Evolutionary conservation across 2,888 invertebrate genomes (phyloP).

Genomic region (Eupithecia abbreviata): DNA sequence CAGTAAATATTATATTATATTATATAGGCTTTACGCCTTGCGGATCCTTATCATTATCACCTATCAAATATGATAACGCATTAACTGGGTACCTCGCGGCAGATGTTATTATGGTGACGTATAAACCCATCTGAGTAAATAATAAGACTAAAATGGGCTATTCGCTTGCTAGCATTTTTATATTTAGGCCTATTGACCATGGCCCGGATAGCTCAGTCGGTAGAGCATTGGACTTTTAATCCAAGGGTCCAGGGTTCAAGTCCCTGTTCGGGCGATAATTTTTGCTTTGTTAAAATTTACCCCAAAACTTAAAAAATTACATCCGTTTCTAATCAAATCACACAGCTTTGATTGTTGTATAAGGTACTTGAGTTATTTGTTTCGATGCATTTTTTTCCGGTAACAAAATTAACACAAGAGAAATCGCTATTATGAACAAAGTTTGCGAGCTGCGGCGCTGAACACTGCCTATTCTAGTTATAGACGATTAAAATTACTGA

Average conservation of each 20-base stretch:
- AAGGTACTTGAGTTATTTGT: too few species aligned
- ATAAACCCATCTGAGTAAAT: not conserved
- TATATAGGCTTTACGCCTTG: not conserved
- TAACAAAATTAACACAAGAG: not conserved
- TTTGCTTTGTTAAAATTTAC: constrained; percentile 22
- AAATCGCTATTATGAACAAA: not conserved
- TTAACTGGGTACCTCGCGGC: not conserved
- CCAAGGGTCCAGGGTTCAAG: constrained; percentile 91
- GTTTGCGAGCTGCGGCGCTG: too few species aligned
- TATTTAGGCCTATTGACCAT: constrained; percentile 7
- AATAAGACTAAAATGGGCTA: not conserved
- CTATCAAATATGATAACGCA: not conserved
- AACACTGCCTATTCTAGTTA: too few species aligned
- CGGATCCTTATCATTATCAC: not conserved
- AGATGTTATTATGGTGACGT: not conserved
- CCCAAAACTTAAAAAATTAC: not conserved
- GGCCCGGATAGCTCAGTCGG: constrained; percentile 90
- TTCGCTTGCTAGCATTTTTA: not conserved
- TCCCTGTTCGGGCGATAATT: constrained; percentile 86
- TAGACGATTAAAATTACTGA: too few species aligned
- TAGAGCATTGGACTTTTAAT: constrained; percentile 91
- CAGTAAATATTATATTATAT: not conserved
- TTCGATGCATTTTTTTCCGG: not conserved
- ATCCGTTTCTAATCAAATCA: not conserved
- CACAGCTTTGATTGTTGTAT: not conserved